A percentile compares a stretch with the other conserved stretches of the same genome.
Evolutionary conservation across 2,888 invertebrate species (phyloP).

Genomic region (Gibbula magus): DNA sequence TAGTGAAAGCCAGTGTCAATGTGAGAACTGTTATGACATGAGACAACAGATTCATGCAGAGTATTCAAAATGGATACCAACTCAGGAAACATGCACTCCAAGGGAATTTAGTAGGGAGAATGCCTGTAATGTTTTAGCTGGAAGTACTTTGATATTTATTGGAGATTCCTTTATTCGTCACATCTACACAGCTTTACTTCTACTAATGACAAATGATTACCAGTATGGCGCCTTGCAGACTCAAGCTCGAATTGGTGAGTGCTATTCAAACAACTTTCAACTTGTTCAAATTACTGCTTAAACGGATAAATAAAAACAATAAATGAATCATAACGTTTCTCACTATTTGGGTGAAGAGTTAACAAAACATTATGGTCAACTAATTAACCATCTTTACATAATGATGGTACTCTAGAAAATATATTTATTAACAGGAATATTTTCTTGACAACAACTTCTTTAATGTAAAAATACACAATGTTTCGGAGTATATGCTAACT

Average conservation of each 20-base stretch:
- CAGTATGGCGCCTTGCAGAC: slow-evolving; percentile 24
- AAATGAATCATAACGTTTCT: no score
- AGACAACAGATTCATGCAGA: slow-evolving; percentile 30
- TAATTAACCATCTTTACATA: no score
- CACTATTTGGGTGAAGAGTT: no score
- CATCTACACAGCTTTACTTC: slow-evolving; percentile 31
- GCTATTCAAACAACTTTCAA: background rate
- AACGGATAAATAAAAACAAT: no score
- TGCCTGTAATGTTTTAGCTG: slow-evolving; percentile 21
- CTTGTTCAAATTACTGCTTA: no score
- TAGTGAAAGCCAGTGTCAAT: background rate
- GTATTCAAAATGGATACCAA: slow-evolving; percentile 30
- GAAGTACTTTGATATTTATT: slow-evolving; percentile 30
- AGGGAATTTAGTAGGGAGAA: background rate
- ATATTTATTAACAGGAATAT: no score
- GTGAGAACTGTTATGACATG: slow-evolving; percentile 36
- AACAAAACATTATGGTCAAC: no score
- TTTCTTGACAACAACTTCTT: no score
- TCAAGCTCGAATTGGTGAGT: slow-evolving; percentile 21
- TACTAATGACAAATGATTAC: slow-evolving; percentile 7
- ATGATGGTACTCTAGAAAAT: no score
- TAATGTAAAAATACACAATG: no score
- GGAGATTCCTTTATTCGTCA: slow-evolving; percentile 39
- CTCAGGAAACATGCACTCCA: slow-evolving; percentile 13
- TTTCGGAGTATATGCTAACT: no score